A percentile compares a stretch with the other conserved stretches of the same genome.
These are phyloP conservation scores for Cotesia congregata DNA, from an alignment of 2,888 invertebrate genomes.

Conservation along the genomic window DNA sequence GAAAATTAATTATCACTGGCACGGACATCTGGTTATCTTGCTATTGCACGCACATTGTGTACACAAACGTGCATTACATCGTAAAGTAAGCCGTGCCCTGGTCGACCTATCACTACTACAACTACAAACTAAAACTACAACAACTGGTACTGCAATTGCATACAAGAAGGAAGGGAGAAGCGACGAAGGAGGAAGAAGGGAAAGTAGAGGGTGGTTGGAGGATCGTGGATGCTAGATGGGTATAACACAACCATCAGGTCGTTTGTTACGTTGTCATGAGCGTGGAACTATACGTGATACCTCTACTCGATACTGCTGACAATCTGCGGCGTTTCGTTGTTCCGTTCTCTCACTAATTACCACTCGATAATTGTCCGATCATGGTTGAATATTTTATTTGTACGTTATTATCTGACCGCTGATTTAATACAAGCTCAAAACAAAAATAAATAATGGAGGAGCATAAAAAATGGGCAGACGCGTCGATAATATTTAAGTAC, in stretches of 20 bases:
- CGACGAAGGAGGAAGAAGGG: neutral
- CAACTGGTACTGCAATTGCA: neutral
- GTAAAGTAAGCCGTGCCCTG: conserved; percentile 15
- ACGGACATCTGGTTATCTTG: conserved; percentile 37
- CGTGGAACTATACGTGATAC: conserved; percentile 33
- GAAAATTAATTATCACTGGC: conserved; percentile 34
- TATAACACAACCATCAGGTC: conserved; percentile 3
- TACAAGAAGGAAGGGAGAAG: neutral
- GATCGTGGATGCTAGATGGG: conserved; percentile 1
- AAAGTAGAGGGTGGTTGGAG: conserved; percentile 1
- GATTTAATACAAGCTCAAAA: neutral
- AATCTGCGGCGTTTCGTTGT: conserved; percentile 34
- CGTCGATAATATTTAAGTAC: conserved; percentile 40
- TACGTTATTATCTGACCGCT: neutral
- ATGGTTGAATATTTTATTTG: conserved; percentile 12
- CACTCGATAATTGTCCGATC: conserved; percentile 37
- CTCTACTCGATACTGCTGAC: conserved; percentile 42
- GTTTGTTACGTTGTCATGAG: conserved; percentile 45
- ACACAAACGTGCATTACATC: conserved; percentile 26
- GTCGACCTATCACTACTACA: neutral
- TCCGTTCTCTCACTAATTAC: conserved; percentile 42
- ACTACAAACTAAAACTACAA: neutral
- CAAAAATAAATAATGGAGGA: neutral
- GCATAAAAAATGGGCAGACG: neutral
- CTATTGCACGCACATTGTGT: conserved; percentile 30